phyloP scores from a whole-genome alignment of 2,797 vertebrate species.

The Geotrypetes seraphini region DNA sequence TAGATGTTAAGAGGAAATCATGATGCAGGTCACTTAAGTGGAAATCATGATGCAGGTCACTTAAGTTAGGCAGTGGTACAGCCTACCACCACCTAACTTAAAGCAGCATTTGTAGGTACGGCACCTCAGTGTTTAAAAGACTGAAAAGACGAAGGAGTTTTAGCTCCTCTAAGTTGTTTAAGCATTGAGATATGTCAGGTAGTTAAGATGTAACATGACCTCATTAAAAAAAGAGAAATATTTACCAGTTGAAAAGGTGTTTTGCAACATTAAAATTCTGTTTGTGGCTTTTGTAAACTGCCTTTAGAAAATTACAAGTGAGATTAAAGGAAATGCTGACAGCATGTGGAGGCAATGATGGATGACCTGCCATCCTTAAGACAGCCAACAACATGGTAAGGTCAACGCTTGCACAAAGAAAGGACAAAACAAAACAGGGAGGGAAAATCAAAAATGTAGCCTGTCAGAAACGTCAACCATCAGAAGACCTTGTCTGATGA shows the following conservation, averaged over 20 bases:
- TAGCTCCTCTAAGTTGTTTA: constrained; percentile 9
- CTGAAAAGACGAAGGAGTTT: too few species aligned
- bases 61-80: too few species aligned
- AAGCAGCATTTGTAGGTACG: too few species aligned
- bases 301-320: constrained; percentile 51
- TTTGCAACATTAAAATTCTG: constrained; percentile 52
- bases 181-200: not conserved
- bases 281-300: constrained; percentile 48
- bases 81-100: too few species aligned
- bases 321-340: constrained; percentile 50
- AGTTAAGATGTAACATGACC: not conserved
- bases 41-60: too few species aligned
- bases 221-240: constrained; percentile 16
- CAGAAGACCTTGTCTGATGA: not conserved
- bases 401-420: constrained; percentile 28
- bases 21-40: too few species aligned
- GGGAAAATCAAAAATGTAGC: not conserved
- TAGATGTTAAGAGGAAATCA: too few species aligned
- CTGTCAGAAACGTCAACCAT: constrained; percentile 7
- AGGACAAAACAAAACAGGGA: constrained; percentile 20
- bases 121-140: too few species aligned
- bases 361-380: constrained; percentile 51
- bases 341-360: constrained; percentile 40
- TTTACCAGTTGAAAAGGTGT: constrained; percentile 12
- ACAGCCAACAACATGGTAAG: constrained; percentile 36